These are phyloP conservation scores for Nemopilema nomurai DNA, from an alignment of 30 jellyfish, hydroid and myxozoan species.

Conservation along the genomic window DNA sequence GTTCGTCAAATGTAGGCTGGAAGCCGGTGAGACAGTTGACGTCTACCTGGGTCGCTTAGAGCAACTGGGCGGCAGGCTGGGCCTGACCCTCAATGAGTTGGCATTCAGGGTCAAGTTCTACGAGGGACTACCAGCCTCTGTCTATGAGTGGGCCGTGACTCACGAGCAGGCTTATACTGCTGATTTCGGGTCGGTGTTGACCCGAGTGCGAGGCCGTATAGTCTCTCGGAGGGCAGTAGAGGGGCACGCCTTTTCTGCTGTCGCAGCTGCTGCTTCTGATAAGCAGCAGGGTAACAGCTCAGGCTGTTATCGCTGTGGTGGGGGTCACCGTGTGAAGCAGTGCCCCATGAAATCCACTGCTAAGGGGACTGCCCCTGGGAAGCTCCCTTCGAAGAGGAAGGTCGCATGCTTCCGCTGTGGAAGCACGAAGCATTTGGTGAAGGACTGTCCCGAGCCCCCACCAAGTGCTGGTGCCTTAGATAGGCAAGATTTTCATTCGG, in stretches of 20 bases:
- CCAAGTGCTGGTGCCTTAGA: constrained; percentile 4
- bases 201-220: constrained; percentile 29
- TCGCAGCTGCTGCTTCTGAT: neutral
- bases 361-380: constrained; percentile 21
- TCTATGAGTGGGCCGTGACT: constrained; percentile 25
- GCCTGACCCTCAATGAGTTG: constrained; percentile 1
- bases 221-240: constrained; percentile 26
- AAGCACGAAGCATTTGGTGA: too few relatives aligned
- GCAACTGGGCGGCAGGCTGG: neutral
- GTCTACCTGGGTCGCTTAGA: constrained; percentile 6
- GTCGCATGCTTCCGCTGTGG: too few relatives aligned
- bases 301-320: constrained; percentile 24
- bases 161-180: too few relatives aligned
- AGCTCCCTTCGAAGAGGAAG: too few relatives aligned
- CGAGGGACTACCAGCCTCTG: constrained; percentile 31
- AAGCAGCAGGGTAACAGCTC: constrained; percentile 33
- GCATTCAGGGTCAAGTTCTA: neutral
- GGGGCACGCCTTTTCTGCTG: constrained; percentile 25
- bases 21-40: constrained; percentile 34
- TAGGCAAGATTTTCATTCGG: neutral
- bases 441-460: too few relatives aligned
- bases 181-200: constrained; percentile 1
- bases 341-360: constrained; percentile 1
- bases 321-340: constrained; percentile 11
- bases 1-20: constrained; percentile 1